Evolutionary conservation across 2,113 vertebrate genomes (phyloP), one percentile per base, ranked within the genome.

Genomic region (Oenanthe melanoleuca): DNA sequence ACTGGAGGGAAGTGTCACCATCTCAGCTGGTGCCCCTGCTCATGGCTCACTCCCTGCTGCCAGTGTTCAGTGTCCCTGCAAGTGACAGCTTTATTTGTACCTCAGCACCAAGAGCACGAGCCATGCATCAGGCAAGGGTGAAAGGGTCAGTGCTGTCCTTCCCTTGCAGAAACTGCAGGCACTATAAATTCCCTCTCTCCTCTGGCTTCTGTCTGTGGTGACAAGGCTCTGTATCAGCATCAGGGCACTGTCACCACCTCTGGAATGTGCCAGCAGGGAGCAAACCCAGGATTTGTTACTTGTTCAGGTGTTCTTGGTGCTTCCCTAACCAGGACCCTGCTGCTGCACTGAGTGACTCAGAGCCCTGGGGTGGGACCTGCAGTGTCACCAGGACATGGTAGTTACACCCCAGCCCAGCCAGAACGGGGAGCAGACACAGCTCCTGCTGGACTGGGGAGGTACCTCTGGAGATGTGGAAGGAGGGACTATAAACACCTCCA

Each of bases 191-290:
- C 25, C n/a, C 18, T 50, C 19, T 60, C 63, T 47, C 20, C 47
- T 34, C 80, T 33, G 60, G 60, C n/a, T 49, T 9, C 52, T 42
- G 78, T 1, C 85, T 55, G 26, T 14, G 22, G 53, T 11, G 24
- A 50, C 66, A 18, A 2, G 16, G 8, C 45, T 45, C 29, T 47
- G 44, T 55, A 33, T n/a, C 61, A 73, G 78, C 4, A 0, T 3
- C 4, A 6, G 65, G 77, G 60, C 38, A 5, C 55, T 21, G 34
- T 33, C 79, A 67, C 40, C 26, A 13, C 60, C 81, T 63, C 79
- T 40, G 74, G 59, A 33, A 56, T 0, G 5, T 3, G 0, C 37
- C 28, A 15, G 59, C 26, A 15, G 0, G 0, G 55, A 80, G 57
- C 55, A 75, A 31, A 64, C 10, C 37, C 0, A 0, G 37, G 73